phyloP scores from a whole-genome alignment of 2,797 vertebrate species.

The Poecilia wingei region DNA sequence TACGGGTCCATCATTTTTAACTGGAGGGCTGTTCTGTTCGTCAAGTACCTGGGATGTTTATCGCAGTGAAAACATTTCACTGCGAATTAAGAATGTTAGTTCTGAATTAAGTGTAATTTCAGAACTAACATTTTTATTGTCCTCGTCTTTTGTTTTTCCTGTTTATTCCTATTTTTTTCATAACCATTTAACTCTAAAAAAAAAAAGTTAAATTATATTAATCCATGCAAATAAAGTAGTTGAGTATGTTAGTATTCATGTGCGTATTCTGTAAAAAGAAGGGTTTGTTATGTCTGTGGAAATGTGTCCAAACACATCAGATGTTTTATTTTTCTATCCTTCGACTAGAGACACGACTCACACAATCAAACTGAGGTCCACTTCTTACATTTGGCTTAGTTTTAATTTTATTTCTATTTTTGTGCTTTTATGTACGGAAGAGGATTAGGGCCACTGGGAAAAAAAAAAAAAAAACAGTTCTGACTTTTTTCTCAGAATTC shows the following conservation, averaged over 20 bases:
- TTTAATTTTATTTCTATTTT: neutral
- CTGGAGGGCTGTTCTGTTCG: neutral
- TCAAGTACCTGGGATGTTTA: neutral
- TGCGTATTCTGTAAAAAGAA: neutral
- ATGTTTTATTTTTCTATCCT: neutral
- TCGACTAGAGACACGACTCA: neutral
- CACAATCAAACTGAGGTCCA: neutral
- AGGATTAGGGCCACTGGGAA: too few species aligned
- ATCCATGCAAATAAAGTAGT: neutral
- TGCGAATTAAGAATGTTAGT: too few species aligned
- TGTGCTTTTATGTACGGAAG: neutral
- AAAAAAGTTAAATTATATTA: neutral
- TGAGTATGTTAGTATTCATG: neutral
- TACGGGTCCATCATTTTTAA: neutral
- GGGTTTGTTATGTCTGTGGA: neutral
- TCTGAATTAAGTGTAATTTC: neutral
- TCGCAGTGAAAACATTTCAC: neutral
- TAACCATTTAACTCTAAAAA: neutral
- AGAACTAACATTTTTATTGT: neutral
- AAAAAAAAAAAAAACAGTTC: too few species aligned
- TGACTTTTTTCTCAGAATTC: too few species aligned
- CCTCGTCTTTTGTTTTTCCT: neutral
- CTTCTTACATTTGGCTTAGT: neutral
- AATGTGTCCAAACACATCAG: neutral
- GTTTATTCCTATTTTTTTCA: neutral